Evolutionary conservation across 2,888 invertebrate genomes (phyloP).

Genomic region (Hecatera dysodea): DNA sequence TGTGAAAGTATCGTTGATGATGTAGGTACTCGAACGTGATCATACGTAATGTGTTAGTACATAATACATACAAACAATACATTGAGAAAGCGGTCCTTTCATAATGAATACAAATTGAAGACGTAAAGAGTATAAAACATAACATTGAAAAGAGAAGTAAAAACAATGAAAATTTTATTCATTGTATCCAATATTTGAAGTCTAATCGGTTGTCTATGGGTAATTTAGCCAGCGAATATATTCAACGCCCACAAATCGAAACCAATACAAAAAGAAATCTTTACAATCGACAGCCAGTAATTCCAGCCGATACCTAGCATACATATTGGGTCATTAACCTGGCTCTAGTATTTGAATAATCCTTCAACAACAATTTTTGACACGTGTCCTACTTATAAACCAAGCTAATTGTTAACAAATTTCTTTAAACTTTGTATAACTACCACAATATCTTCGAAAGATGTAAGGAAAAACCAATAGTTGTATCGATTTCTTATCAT

Average conservation of each 20-base stretch:
- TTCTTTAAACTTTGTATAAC: background rate
- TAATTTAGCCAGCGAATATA: background rate
- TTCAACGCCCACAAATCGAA: constrained; percentile 17
- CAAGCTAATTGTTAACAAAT: background rate
- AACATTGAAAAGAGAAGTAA: background rate
- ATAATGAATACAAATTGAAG: constrained; percentile 6
- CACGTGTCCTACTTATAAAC: constrained; percentile 10
- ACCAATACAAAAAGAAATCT: background rate
- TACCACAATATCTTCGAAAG: background rate
- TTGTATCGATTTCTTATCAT: constrained; percentile 23
- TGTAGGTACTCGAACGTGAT: constrained; percentile 41
- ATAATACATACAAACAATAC: constrained; percentile 6
- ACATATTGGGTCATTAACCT: constrained; percentile 9
- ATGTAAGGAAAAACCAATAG: constrained; percentile 14
- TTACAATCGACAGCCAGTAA: background rate
- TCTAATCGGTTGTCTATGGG: background rate
- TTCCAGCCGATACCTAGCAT: constrained; percentile 7
- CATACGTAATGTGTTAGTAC: constrained; percentile 33
- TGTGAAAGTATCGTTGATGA: constrained; percentile 43
- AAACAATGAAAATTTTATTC: constrained; percentile 14
- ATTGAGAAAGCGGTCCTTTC: constrained; percentile 43
- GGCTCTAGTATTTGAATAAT: constrained; percentile 5
- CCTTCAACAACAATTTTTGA: constrained; percentile 18
- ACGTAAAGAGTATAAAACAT: constrained; percentile 2
- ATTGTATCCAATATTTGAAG: background rate